Percentiles rank a stretch among this genome's conserved stretches.
Conservation (phyloP, 2,888 invertebrate species). For the Stictocephala bisonia region DNA sequence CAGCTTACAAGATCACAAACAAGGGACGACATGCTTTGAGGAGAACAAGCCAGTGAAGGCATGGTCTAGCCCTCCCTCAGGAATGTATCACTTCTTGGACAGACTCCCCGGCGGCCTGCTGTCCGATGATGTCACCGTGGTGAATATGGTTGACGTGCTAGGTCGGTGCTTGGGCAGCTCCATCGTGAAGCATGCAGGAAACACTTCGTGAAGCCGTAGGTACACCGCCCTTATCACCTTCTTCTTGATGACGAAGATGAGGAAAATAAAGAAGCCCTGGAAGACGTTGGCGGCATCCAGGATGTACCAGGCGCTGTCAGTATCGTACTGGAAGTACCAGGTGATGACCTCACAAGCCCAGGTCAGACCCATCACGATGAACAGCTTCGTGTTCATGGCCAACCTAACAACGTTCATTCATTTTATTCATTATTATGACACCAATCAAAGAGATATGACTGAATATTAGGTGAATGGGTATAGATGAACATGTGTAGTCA, state of each 20-base stretch:
- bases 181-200: conserved; percentile 27
- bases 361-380: conserved; percentile 82
- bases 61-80: too few relatives aligned
- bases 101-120: conserved; percentile 5
- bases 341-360: conserved; percentile 78
- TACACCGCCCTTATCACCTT: conserved; percentile 62
- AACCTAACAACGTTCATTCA: conserved; percentile 70
- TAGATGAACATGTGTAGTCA: too few relatives aligned
- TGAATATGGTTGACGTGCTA: conserved; percentile 33
- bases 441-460: too few relatives aligned
- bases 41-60: too few relatives aligned
- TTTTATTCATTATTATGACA: neutral
- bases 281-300: conserved; percentile 76
- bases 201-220: conserved; percentile 8
- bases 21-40: too few relatives aligned
- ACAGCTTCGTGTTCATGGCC: conserved; percentile 77
- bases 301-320: conserved; percentile 63
- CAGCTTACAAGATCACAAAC: too few relatives aligned
- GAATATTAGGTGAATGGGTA: too few relatives aligned
- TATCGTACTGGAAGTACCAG: conserved; percentile 64
- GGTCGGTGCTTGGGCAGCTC: conserved; percentile 27
- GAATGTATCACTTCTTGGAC: conserved; percentile 31
- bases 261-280: conserved; percentile 78
- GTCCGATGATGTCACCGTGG: conserved; percentile 28
- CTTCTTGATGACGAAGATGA: conserved; percentile 77